These are phyloP conservation scores for Semnornis frantzii DNA, from an alignment of 2,113 vertebrate genomes.

Conservation along the genomic window DNA sequence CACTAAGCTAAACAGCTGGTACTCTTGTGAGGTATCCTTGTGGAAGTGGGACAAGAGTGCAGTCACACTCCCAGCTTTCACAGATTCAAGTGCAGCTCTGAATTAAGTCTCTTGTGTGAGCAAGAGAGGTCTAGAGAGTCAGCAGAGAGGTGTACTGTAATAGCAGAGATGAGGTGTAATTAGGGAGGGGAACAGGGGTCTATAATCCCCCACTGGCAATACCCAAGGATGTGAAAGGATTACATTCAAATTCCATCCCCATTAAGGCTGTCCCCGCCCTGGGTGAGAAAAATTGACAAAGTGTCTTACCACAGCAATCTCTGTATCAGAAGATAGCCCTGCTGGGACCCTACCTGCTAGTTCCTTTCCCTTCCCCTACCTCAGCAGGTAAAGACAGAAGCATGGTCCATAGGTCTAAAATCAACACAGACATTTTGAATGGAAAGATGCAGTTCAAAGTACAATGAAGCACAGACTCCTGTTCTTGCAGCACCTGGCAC, in stretches of 20 bases:
- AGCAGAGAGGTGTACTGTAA: not conserved
- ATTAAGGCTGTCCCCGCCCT: not conserved
- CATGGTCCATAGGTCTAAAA: not conserved
- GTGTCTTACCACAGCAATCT: not conserved
- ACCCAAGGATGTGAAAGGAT: not conserved
- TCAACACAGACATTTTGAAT: not conserved
- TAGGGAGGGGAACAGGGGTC: accelerated
- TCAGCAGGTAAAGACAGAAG: not conserved
- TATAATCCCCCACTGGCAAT: accelerated
- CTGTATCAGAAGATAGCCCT: not conserved
- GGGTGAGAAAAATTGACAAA: not conserved
- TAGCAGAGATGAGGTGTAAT: not conserved
- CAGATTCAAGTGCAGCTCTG: not conserved
- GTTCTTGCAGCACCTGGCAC: not conserved
- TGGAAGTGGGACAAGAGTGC: not conserved
- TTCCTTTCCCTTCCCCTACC: not conserved
- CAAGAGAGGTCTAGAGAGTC: not conserved
- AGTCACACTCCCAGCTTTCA: not conserved
- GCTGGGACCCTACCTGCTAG: not conserved
- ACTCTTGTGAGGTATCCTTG: not conserved
- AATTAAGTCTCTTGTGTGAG: not conserved
- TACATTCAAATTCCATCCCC: not conserved
- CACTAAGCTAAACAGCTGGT: not conserved
- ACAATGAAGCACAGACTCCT: not conserved
- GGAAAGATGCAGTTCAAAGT: not conserved